phyloP scores from a whole-genome alignment of 2,888 invertebrate species.

The Myathropa florea region DNA sequence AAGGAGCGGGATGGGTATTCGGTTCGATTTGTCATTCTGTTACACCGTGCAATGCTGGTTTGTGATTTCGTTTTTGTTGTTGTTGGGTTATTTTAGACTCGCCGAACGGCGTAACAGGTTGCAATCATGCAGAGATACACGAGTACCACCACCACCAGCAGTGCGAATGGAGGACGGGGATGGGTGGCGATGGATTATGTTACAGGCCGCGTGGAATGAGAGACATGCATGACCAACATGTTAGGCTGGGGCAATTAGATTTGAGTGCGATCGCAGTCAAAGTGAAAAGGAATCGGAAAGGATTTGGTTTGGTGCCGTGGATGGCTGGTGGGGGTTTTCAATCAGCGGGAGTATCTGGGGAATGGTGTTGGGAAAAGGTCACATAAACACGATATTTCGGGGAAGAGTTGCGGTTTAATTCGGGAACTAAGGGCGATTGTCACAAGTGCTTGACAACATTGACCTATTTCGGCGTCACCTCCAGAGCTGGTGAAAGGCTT shows the following conservation, averaged over 20 bases:
- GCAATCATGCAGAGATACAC: conserved; percentile 31
- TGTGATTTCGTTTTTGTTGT: conserved; percentile 30
- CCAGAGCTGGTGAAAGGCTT: neutral
- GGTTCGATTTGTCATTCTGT: conserved; percentile 62
- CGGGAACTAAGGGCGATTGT: neutral
- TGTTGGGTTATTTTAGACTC: conserved; percentile 53
- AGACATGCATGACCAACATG: conserved; percentile 2
- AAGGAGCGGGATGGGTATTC: conserved; percentile 25
- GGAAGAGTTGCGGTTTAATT: neutral
- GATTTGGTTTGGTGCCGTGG: neutral
- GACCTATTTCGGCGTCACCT: neutral
- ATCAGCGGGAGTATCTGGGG: neutral
- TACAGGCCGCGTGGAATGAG: neutral
- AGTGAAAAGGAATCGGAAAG: neutral
- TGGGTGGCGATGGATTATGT: conserved; percentile 16
- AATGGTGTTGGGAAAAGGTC: neutral
- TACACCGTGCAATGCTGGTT: conserved; percentile 42
- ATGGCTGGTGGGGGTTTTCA: neutral
- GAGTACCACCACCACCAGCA: neutral
- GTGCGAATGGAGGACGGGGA: neutral
- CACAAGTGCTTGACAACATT: neutral
- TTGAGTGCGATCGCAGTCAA: neutral
- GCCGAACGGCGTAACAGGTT: conserved; percentile 54
- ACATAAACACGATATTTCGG: neutral
- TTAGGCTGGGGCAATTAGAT: neutral